Percentiles rank a stretch among this genome's conserved stretches.
Conservation (phyloP, 2,888 invertebrate genomes). For the Proisotoma minuta region DNA sequence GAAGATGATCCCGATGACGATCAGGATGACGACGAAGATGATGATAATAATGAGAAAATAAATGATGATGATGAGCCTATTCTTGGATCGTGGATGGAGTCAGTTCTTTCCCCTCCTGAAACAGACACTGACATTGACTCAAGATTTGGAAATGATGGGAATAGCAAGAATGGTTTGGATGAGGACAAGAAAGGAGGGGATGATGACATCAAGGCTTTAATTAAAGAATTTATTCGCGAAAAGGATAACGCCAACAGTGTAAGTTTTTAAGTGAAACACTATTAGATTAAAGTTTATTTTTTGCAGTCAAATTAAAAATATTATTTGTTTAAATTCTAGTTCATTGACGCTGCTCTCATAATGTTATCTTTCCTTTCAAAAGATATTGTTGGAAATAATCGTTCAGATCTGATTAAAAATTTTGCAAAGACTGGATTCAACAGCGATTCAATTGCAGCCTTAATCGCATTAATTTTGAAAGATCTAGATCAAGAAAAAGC, state of each 20-base stretch:
- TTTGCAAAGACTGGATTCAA: conserved; percentile 68
- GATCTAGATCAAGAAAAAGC: conserved; percentile 87
- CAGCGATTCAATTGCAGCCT: conserved; percentile 81
- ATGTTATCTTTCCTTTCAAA: conserved; percentile 81
- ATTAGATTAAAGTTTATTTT: conserved; percentile 44
- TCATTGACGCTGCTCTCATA: conserved; percentile 77
- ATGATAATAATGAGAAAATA: conserved; percentile 32
- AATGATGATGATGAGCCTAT: conserved; percentile 63
- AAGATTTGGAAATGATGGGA: conserved; percentile 32
- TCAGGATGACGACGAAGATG: conserved; percentile 37
- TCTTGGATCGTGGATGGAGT: conserved; percentile 90
- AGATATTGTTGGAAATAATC: conserved; percentile 68
- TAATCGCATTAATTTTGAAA: conserved; percentile 76
- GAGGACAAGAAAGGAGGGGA: conserved; percentile 39
- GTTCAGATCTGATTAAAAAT: conserved; percentile 60
- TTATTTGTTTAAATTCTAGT: conserved; percentile 55
- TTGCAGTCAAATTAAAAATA: background rate
- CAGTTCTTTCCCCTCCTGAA: conserved; percentile 74
- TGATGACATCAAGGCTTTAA: conserved; percentile 38
- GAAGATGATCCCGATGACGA: conserved; percentile 45
- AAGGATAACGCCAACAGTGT: conserved; percentile 72
- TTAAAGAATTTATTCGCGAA: conserved; percentile 60
- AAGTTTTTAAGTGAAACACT: conserved; percentile 24
- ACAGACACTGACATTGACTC: conserved; percentile 40
- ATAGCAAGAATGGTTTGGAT: conserved; percentile 37